Evolutionary conservation across 2,113 vertebrate species (phyloP).

Genomic region (Ondatra zibethicus): DNA sequence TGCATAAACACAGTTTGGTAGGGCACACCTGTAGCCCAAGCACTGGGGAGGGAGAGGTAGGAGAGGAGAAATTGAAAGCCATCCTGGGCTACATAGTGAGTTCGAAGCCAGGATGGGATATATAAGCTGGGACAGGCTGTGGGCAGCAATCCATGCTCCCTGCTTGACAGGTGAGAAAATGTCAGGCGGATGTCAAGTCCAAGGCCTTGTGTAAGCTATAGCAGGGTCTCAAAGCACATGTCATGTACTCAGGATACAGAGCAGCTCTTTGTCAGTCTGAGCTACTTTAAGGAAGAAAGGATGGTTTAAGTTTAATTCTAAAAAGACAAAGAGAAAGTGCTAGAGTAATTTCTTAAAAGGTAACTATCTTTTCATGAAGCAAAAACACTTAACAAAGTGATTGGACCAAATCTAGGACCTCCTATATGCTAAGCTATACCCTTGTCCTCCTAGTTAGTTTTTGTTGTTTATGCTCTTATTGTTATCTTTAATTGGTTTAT

Average conservation of each 20-base stretch:
- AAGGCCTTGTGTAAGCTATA: background rate
- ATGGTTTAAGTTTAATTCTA: background rate
- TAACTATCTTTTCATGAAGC: background rate
- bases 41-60: background rate
- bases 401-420: background rate
- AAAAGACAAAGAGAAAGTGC: background rate
- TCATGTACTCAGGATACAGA: fast-evolving
- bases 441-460: background rate
- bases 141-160: background rate
- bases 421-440: background rate
- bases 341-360: background rate
- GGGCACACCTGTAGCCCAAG: too few species aligned
- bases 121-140: background rate
- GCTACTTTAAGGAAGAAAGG: background rate
- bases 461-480: background rate
- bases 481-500: background rate
- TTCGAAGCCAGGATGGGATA: background rate
- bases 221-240: background rate
- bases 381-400: background rate
- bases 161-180: background rate
- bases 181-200: background rate
- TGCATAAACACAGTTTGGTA: background rate
- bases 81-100: background rate
- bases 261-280: background rate
- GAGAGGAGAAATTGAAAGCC: too few species aligned